Base-by-base conservation (phyloP, 1,140 invertebrate genomes). In the Drosophila nannoptera region DNA sequence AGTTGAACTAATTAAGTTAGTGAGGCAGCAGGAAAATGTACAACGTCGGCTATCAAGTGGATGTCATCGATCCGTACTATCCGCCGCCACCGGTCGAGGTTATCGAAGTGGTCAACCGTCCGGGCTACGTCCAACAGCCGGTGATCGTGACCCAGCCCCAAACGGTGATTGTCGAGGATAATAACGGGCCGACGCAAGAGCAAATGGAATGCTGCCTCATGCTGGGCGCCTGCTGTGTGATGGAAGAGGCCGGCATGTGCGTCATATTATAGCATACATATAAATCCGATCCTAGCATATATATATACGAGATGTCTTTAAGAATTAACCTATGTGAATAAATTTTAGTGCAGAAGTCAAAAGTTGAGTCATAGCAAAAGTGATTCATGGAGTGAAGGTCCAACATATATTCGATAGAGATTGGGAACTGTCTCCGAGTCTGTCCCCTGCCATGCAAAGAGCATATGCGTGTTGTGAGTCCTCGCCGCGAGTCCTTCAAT, bases 51-150 rank as follows among this genome's bases (percentile, higher is more conserved):
- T 84, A 75, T 12, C 70, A 84, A 58, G 77, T 84, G 67, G 81
- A 84, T 4, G 60, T 84, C 12, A 77, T 84, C 32, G 81, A 84
- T 69, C 80, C 80, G 4, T 83, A 77, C 8, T 83, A 83, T 48
- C 76, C 52, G 2, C 76, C 52, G 2, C 74, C 74, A 1, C 73
- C 73, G 8, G 64, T 73, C 14, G 74, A 76, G 31, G 48, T 76
- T 2, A 66, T 76, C 1, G 74, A 73, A 14, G 72, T 71, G 2
- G 59, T 77, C 45, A 72, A 38, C 11, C 78, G 72, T 0, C 78
- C 75, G 33, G 40, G 42, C 32, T 73, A 65, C 43, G 32, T 4
- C 4, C 71, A 76, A 9, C 74, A 71, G 2, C 33, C 60, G 0
- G 58, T 67, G 2, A 62, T 76, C 0, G 72, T 84, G 50, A 64